Conservation (phyloP, 2,888 invertebrate species). For the Quadroppia sp. region DNA sequence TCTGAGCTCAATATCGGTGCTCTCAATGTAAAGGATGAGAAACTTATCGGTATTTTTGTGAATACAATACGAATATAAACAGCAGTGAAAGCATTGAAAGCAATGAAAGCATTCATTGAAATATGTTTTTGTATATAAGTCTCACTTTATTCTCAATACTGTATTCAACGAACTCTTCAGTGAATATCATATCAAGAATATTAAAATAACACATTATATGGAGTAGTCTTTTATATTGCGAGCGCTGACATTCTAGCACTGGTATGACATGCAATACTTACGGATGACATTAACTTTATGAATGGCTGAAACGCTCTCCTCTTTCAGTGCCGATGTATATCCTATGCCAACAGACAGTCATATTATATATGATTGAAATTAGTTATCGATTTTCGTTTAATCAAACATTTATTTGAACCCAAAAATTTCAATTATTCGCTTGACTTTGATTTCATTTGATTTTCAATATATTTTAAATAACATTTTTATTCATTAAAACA, state of each 20-base stretch:
- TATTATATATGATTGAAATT: background rate
- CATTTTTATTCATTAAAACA: background rate
- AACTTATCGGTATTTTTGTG: conserved; percentile 25
- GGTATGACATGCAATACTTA: conserved; percentile 42
- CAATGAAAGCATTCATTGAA: conserved; percentile 36
- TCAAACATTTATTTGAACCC: conserved; percentile 10
- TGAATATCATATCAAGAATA: no score
- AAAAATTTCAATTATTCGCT: conserved; percentile 12
- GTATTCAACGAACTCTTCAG: background rate
- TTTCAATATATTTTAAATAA: background rate
- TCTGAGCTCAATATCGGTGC: background rate
- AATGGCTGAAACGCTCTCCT: conserved; percentile 46
- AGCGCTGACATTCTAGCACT: background rate
- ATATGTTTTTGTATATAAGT: background rate
- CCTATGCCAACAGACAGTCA: conserved; percentile 6
- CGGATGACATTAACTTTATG: conserved; percentile 47
- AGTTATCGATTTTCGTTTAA: conserved; percentile 30
- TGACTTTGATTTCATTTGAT: background rate
- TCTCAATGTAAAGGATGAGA: conserved; percentile 18
- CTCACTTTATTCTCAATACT: background rate
- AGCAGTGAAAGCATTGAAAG: no score
- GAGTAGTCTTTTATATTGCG: no score
- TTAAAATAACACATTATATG: no score
- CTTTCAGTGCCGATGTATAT: conserved; percentile 26
- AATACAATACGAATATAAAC: conserved; percentile 38